phyloP scores from a whole-genome alignment of 2,797 vertebrate species.

The Crypturellus tataupa region DNA sequence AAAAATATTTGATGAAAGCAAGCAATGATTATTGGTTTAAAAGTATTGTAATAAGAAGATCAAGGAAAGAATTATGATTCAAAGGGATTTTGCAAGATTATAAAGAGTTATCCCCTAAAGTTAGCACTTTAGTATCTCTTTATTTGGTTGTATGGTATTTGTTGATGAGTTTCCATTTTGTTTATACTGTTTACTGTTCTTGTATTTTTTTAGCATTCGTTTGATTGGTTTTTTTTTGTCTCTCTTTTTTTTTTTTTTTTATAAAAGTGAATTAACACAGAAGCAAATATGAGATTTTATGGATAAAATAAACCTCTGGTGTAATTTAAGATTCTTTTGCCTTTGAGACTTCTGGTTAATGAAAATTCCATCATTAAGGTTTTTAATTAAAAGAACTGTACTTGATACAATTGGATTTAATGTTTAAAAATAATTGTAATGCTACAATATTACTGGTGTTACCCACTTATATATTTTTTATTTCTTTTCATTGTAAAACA shows the following conservation, averaged over 20 bases:
- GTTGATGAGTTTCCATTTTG: neutral
- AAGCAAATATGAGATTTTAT: conserved; percentile 32
- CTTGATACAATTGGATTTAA: neutral
- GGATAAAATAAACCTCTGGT: conserved; percentile 27
- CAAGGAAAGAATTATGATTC: neutral
- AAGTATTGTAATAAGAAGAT: neutral
- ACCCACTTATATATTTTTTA: fast-evolving
- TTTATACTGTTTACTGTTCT: conserved; percentile 1
- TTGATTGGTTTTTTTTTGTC: neutral
- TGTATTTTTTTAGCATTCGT: neutral
- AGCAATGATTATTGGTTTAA: neutral
- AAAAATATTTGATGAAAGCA: neutral
- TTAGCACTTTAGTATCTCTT: neutral
- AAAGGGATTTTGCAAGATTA: conserved; percentile 1
- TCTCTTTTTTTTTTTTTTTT: neutral
- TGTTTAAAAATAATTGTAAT: conserved; percentile 18
- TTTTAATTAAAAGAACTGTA: conserved; percentile 37
- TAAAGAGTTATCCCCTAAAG: neutral
- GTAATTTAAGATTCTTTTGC: conserved; percentile 28
- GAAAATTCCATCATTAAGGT: conserved; percentile 42
- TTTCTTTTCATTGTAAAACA: neutral
- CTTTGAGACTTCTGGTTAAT: conserved; percentile 49
- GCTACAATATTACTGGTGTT: neutral
- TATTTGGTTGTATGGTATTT: neutral
- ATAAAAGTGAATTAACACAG: neutral